A percentile compares a stretch with the other conserved stretches of the same genome.
These are phyloP conservation scores for Onychomys arenicola DNA, from an alignment of 2,797 vertebrate genomes.

Conservation along the genomic window DNA sequence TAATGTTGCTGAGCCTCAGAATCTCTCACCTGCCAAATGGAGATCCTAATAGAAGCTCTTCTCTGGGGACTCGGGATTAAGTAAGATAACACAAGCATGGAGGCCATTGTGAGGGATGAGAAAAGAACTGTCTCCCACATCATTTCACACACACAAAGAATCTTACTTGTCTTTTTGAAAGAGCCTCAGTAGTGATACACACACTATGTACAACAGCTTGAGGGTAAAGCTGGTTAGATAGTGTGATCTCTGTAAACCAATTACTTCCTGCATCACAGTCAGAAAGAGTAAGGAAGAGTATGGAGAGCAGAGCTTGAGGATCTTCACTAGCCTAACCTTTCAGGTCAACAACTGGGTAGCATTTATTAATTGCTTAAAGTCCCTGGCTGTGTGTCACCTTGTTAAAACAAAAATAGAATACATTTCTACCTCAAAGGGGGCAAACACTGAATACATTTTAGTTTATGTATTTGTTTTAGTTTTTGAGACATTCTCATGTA, in stretches of 20 bases:
- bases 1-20: not conserved
- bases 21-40: not conserved
- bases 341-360: not conserved
- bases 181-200: not conserved
- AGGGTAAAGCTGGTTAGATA: not conserved
- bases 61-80: not conserved
- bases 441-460: not conserved
- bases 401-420: not conserved
- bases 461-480: not conserved
- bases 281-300: not conserved
- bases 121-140: not conserved
- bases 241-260: not conserved
- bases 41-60: not conserved
- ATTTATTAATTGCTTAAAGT: not conserved
- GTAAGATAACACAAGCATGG: not conserved
- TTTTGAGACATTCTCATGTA: not conserved
- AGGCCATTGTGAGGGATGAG: not conserved
- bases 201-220: not conserved
- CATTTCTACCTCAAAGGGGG: not conserved
- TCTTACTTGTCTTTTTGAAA: constrained; percentile 46
- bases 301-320: not conserved
- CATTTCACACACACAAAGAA: not conserved
- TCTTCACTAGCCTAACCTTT: not conserved
- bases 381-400: not conserved
- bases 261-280: not conserved